These are phyloP conservation scores for Phylloscopus trochilus DNA, from an alignment of 2,113 vertebrate species.

Conservation along the genomic window DNA sequence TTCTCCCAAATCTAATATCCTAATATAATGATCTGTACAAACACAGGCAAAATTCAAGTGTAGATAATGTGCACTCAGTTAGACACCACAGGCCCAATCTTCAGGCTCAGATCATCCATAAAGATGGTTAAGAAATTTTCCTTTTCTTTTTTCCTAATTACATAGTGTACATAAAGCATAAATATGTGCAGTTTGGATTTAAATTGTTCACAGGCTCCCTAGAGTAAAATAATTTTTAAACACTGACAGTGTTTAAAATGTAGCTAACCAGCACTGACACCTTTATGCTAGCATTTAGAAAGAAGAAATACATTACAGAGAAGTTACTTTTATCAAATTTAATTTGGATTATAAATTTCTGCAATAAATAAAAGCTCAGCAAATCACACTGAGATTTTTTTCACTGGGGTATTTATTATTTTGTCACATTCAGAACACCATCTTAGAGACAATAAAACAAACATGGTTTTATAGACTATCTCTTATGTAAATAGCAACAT, in stretches of 20 bases:
- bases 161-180: background rate
- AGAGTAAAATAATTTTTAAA: conserved; percentile 6
- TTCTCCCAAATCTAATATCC: background rate
- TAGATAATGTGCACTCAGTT: background rate
- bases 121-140: background rate
- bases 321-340: conserved; percentile 64
- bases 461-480: background rate
- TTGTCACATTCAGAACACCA: conserved; percentile 20
- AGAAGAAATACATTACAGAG: conserved; percentile 15
- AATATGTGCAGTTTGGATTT: conserved; percentile 6
- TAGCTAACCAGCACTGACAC: conserved; percentile 31
- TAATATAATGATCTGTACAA: background rate
- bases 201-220: conserved; percentile 9
- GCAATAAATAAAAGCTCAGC: conserved; percentile 52
- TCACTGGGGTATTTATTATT: background rate
- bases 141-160: conserved; percentile 19
- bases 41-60: background rate
- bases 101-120: conserved; percentile 3
- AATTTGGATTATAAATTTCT: conserved; percentile 57
- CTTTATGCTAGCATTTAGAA: conserved; percentile 15
- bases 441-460: conserved; percentile 18
- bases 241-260: conserved; percentile 13
- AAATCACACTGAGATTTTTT: background rate
- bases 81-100: background rate
- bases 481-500: background rate